phyloP scores from a whole-genome alignment of 1,140 invertebrate species.

The Drosophila nikananu region DNA sequence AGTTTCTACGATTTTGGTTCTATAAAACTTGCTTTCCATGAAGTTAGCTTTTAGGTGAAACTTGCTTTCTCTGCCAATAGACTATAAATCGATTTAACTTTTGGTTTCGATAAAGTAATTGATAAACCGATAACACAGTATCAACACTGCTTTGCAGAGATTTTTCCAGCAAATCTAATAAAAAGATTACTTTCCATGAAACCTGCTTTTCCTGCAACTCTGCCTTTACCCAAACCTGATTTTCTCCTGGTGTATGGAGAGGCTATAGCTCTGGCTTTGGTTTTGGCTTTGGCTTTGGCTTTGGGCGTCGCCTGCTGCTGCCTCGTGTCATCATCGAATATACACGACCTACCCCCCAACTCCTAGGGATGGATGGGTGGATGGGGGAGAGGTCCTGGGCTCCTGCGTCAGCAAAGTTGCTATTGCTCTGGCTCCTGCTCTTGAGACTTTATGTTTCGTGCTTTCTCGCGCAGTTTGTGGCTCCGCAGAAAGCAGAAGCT shows the following conservation, averaged over 20 bases:
- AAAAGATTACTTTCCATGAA: not conserved
- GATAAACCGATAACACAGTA: not conserved
- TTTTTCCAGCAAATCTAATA: no score
- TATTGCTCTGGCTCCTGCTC: constrained; percentile 3
- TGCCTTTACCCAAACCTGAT: not conserved
- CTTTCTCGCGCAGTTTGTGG: constrained; percentile 19
- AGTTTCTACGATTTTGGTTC: no score
- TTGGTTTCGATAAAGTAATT: no score
- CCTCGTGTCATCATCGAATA: constrained; percentile 50
- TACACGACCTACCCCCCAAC: not conserved
- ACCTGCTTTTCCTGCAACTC: not conserved
- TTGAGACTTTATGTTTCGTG: constrained; percentile 36
- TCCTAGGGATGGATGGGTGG: not conserved
- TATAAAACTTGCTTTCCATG: not conserved
- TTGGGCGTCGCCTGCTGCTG: constrained; percentile 54
- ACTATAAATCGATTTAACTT: no score
- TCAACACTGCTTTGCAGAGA: no score
- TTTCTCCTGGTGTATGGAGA: constrained; percentile 8
- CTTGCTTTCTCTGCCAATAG: no score
- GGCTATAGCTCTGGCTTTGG: constrained; percentile 10
- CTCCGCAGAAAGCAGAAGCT: constrained; percentile 26
- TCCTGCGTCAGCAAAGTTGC: constrained; percentile 47
- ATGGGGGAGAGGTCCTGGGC: not conserved
- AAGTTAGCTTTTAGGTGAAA: no score
- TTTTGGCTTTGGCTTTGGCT: constrained; percentile 24